Conservation (phyloP, 2,888 invertebrate genomes). For the Gerosis bhagava region DNA sequence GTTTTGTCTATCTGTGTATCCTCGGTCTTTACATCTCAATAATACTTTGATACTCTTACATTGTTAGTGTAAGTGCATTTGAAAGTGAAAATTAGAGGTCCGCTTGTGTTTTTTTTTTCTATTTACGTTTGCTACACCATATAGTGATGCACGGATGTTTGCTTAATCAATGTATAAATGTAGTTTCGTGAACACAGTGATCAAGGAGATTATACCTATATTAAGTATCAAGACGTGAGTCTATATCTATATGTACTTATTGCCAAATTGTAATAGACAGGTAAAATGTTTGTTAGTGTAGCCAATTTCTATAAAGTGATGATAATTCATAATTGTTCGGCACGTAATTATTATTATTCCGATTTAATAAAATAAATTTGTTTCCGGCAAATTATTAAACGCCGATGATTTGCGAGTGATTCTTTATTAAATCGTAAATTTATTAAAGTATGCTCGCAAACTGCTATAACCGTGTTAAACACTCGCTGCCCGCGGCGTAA, state of each 20-base stretch:
- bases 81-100: constrained; percentile 14
- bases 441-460: too few relatives aligned
- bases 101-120: too few relatives aligned
- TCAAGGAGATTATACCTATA: constrained; percentile 58
- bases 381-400: not conserved
- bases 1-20: constrained; percentile 33
- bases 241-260: too few relatives aligned
- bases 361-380: too few relatives aligned
- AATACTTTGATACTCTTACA: constrained; percentile 20
- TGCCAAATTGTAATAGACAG: constrained; percentile 26
- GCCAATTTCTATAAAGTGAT: constrained; percentile 3
- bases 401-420: not conserved
- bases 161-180: constrained; percentile 69
- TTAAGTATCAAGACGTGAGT: constrained; percentile 25
- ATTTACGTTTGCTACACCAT: constrained; percentile 34
- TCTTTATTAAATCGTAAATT: not conserved
- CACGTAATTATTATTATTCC: too few relatives aligned
- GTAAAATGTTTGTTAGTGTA: constrained; percentile 19
- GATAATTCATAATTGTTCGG: constrained; percentile 9
- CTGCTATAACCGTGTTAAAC: too few relatives aligned
- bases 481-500: too few relatives aligned
- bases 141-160: constrained; percentile 46
- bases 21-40: too few relatives aligned
- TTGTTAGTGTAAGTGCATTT: constrained; percentile 8
- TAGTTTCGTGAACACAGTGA: constrained; percentile 60